Base-by-base conservation (phyloP, 2,797 vertebrate genomes). In the Coregonus sp. region DNA sequence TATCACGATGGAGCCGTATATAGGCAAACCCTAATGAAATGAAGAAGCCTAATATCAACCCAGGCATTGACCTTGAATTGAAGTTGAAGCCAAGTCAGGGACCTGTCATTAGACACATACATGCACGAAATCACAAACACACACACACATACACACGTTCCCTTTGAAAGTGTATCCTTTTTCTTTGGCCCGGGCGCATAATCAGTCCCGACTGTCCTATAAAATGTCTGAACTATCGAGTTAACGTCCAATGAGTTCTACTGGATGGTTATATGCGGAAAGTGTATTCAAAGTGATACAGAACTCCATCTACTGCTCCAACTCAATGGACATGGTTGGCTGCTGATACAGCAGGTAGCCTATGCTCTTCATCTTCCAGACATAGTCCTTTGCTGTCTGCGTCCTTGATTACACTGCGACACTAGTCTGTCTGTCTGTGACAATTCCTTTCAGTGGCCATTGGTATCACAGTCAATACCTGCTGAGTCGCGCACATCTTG, bases 1-100 rank as follows among this genome's bases (percentile, higher is more conserved):
- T 75, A 80, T 47, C 9, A 47, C 35, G 9, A 78, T 7, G 18
- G 56, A 1, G 15, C 14, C n/a, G 54, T n/a, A 16, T 5, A 4
- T 16, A 18, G 56, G 56, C 56, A 20, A 47, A 66, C 20, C 25
- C 31, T 79, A 76, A 86, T 80, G 16, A 87, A 75, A 70, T 0
- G 9, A 81, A 77, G 72, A 73, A 80, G 56, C 63, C 11, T 54
- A 73, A 76, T 70, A 37, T 37, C 2, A 40, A 9, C 71, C 74
- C 5, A 76, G 79, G 50, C 78, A 74, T 12, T 78, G 84, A 85
- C 86, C 81, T 82, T 88, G 77, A 84, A 66, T 71, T 50, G n/a
- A 20, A 35, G 11, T 59, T 9, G 16, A 12, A 14, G 47, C n/a
- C 5, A 40, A 37, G 15, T 35, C 65, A 16, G 1, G 29, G 31